Conservation (phyloP, 2,888 invertebrate species). For the Lasioglossum oenotherae region DNA sequence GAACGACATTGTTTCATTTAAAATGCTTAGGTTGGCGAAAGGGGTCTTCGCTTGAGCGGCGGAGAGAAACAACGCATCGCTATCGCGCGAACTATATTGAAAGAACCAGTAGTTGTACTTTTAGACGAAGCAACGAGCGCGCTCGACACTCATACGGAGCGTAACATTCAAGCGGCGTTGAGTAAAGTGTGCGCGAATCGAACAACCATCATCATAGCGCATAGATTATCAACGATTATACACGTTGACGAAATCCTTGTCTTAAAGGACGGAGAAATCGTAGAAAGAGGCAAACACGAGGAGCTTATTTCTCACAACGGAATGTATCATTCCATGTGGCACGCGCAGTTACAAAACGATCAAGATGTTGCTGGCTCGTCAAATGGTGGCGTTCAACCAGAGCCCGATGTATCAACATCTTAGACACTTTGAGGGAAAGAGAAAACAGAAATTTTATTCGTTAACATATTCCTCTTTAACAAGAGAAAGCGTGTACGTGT, state of each 20-base stretch:
- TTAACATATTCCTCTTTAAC: constrained; percentile 26
- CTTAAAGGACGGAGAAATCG: constrained; percentile 94
- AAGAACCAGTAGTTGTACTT: constrained; percentile 95
- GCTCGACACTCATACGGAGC: constrained; percentile 97
- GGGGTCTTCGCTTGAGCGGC: constrained; percentile 97
- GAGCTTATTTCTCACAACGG: constrained; percentile 86
- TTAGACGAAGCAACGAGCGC: constrained; percentile 98
- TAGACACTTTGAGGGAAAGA: constrained; percentile 1
- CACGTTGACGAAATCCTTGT: constrained; percentile 98
- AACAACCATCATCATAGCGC: constrained; percentile 97
- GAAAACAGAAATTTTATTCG: not conserved
- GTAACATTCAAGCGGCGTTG: constrained; percentile 88
- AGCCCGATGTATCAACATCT: constrained; percentile 6
- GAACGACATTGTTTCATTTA: constrained; percentile 13
- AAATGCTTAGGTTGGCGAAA: constrained; percentile 92
- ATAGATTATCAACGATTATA: constrained; percentile 96
- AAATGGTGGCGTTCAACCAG: constrained; percentile 12
- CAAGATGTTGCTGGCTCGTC: constrained; percentile 74
- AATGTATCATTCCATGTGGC: constrained; percentile 97
- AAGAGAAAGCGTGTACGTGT: constrained; percentile 31
- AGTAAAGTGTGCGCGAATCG: constrained; percentile 92
- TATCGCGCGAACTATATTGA: constrained; percentile 97
- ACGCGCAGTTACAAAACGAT: constrained; percentile 90
- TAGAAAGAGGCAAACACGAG: constrained; percentile 93
- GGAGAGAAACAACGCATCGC: constrained; percentile 99